Conservation (phyloP, 2,113 vertebrate species). For the Microcebus murinus region DNA sequence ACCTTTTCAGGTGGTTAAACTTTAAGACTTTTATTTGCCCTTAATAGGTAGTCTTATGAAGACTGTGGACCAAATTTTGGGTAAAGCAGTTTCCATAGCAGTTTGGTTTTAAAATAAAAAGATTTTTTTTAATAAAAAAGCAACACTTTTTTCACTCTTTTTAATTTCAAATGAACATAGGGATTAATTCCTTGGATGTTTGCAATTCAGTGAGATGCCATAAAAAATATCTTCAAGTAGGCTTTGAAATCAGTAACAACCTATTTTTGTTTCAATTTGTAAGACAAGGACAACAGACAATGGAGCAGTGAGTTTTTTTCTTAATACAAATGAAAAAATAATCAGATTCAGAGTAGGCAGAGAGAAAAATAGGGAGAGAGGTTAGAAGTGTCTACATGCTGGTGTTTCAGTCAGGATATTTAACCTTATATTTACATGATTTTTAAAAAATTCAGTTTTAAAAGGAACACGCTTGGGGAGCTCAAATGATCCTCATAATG, state of each 20-base stretch:
- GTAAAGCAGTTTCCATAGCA: background rate
- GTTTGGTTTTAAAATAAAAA: background rate
- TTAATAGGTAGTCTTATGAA: background rate
- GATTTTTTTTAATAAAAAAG: background rate
- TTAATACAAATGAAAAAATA: background rate
- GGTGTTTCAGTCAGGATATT: background rate
- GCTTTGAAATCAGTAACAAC: background rate
- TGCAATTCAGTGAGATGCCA: background rate
- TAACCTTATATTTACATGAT: background rate
- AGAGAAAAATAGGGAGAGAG: background rate
- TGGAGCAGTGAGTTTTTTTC: background rate
- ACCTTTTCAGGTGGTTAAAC: background rate
- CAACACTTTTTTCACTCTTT: background rate
- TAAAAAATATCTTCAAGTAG: background rate
- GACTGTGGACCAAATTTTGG: background rate
- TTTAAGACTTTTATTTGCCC: background rate
- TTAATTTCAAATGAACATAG: background rate
- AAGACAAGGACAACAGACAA: background rate
- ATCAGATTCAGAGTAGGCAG: background rate
- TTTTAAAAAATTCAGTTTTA: background rate
- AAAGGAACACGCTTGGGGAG: background rate
- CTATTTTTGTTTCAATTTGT: background rate
- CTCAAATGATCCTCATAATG: background rate
- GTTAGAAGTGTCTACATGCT: background rate
- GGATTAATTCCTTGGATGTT: background rate